Base-by-base conservation (phyloP, 2,888 invertebrate species). In the Chymomyza procnemis region DNA sequence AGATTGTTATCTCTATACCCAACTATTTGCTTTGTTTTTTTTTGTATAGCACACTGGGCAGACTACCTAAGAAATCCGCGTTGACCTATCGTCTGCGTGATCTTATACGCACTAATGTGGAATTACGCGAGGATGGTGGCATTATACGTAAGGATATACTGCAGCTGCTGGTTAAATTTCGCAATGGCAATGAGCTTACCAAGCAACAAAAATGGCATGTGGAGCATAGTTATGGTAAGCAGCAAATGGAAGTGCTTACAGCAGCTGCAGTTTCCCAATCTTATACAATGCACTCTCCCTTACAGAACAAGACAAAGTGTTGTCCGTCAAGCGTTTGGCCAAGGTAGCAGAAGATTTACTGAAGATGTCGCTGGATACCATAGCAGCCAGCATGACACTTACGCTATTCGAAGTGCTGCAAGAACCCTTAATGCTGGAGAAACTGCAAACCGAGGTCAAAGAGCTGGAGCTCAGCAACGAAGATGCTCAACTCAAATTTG, bases 91-190 rank as follows among this genome's bases (percentile, higher is more conserved):
- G 89, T 8, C 76, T 89, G 30, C 73, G 84, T 9, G 86, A 89
- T 64, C 74, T 89, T 12, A 74, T 92, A 0, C 89, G 89, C 9
- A 80, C 90, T 22, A 90, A 91, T 46, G 89, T 92, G 6, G 88
- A 89, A 14, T 79, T 85, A 59, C 89, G 93, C 12, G 91, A 92
- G 73, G 79, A 88, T 12, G 88, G 89, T 34, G 91, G 91, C 52
- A 75, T 90, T 1, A 84, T 88, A 57, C 88, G 92, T n/a, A 90
- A 91, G 66, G 92, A 92, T 73, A 88, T 92, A 47, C 87, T 92
- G 61, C 92, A 92, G 66, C 73, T 92, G 22, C 71, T 92, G 70
- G 90, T 92, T 26, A 89, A 91, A 71, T 81, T 92, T 16, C 89
- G 91, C 50, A 91, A 92, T 67, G 80, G 85, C 62, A 88, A 89